Base-by-base conservation (phyloP, 2,113 vertebrate species). In the Hippoglossus stenolepis region DNA sequence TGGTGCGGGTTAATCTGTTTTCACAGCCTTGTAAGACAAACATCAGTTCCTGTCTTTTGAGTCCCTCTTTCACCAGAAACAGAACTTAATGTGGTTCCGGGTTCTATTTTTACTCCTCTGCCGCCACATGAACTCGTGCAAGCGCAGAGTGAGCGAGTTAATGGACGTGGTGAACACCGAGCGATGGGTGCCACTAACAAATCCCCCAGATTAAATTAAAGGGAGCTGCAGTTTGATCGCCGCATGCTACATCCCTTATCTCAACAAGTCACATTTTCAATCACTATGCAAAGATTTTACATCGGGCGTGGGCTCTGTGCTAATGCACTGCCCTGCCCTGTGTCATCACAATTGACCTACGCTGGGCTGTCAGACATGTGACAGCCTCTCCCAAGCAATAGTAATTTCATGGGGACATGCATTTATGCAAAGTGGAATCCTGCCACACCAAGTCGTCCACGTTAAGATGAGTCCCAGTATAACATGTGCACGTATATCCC, bases 261-360 rank as follows among this genome's bases (percentile, higher is more conserved):
- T 91, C 79, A 86, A 83, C 75, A 90, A 92, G 86, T 92, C 90
- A 91, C 90, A 90, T 93, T 91, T 92, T 89, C 85, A 89, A 84
- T 92, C 87, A 89, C 82, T 87, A 84, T 82, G 86, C 86, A 85
- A 85, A 84, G 86, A 91, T 87, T 90, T 79, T 70, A 79, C 77
- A 80, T 78, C 28, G 38, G 75, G 78, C 71, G 28, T 57, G 58
- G 75, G 66, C 81, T 75, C 18, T 18, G 64, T 63, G 75, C 83
- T 88, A 90, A 90, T 90, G 43, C 82, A 56, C 68, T 83, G 75
- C 79, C 85, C 68, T 73, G 75, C 53, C 56, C 71, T n/a, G 65
- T 81, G 87, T 78, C 90, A 87, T 84, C 79, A 31, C 67, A 73
- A 62, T 70, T 59, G 75, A 88, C 87, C 86, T 65, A 9, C 54